Conservation (phyloP, 2,113 vertebrate genomes). For the Corythoichthys intestinalis region DNA sequence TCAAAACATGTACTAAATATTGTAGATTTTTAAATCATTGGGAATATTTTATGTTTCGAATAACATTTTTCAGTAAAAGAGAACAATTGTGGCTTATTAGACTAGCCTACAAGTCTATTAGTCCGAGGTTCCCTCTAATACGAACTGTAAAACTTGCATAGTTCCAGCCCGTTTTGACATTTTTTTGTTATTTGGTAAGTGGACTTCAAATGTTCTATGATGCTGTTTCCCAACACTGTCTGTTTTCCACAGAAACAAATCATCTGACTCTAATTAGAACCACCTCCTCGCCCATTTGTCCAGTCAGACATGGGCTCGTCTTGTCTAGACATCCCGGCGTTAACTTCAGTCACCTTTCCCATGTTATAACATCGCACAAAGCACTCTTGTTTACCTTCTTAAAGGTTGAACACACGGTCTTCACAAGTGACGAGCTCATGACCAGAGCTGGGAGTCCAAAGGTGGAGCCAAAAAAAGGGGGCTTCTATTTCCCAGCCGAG, state of each 20-base stretch:
- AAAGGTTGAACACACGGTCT: conserved; percentile 15
- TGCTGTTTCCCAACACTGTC: not conserved
- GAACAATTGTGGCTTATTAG: no score
- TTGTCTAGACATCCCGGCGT: conserved; percentile 34
- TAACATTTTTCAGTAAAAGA: no score
- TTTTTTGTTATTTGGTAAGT: conserved; percentile 27
- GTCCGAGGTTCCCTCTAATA: not conserved
- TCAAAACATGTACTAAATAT: no score
- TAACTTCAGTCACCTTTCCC: conserved; percentile 4
- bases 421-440: conserved; percentile 45
- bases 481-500: conserved; percentile 12
- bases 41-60: no score
- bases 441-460: conserved; percentile 29
- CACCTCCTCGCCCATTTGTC: not conserved
- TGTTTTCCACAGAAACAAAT: not conserved
- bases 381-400: conserved; percentile 18
- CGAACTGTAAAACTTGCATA: conserved; percentile 23
- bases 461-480: conserved; percentile 18
- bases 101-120: no score
- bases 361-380: not conserved
- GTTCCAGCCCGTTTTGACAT: conserved; percentile 40
- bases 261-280: not conserved
- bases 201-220: conserved; percentile 3
- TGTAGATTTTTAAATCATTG: no score
- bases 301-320: conserved; percentile 23